phyloP scores from a whole-genome alignment of 2,113 vertebrate species.

The Acrocephalus kingi region DNA sequence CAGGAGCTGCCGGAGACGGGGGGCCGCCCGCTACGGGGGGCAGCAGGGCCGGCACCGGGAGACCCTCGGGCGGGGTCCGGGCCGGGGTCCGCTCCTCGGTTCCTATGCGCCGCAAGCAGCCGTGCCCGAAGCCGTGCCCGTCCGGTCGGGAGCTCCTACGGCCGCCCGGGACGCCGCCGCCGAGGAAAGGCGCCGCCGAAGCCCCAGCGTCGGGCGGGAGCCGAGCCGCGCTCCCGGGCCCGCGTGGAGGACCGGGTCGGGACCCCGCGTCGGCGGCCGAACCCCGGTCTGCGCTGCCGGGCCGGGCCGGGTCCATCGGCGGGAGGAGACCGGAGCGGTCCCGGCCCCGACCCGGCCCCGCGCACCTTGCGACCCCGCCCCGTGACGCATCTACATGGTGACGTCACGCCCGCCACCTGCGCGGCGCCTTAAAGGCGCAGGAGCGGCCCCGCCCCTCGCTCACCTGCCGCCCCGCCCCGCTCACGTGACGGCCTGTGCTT shows the following conservation, averaged over 20 bases:
- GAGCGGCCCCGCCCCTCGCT: no score
- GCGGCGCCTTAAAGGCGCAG: background rate
- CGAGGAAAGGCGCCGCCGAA: background rate
- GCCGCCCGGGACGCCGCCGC: background rate
- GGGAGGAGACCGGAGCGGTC: background rate
- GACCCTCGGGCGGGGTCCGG: background rate
- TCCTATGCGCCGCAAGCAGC: background rate
- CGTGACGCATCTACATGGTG: background rate
- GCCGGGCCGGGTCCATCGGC: slow-evolving; percentile 68
- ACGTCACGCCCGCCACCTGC: background rate
- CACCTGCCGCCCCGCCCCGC: background rate
- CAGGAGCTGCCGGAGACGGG: background rate
- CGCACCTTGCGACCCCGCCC: background rate
- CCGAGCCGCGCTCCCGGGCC: background rate
- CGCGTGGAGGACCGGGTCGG: background rate
- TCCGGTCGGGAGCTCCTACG: slow-evolving; percentile 21
- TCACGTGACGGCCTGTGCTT: no score
- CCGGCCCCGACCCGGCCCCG: background rate
- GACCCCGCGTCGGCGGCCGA: background rate
- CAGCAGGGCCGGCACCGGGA: background rate
- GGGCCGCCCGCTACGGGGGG: background rate
- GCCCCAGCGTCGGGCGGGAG: slow-evolving; percentile 36
- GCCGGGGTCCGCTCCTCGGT: background rate
- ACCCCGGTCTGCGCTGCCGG: background rate
- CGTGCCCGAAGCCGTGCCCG: background rate